Evolutionary conservation across 2,888 invertebrate species (phyloP).

Genomic region (Helicoverpa assulta): DNA sequence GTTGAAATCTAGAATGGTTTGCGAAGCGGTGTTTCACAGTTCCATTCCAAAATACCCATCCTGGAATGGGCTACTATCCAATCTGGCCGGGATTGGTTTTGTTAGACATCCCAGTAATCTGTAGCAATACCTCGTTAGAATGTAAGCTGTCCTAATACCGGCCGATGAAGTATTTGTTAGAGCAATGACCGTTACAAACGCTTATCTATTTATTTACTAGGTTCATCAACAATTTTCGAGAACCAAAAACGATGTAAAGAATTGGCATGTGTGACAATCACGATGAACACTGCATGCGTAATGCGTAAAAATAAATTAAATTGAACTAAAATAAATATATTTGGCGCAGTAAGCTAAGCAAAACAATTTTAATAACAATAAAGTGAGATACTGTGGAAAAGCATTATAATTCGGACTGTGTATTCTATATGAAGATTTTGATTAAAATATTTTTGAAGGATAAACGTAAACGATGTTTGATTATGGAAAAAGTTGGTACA

Average conservation of each 20-base stretch:
- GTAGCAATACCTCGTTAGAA: slow-evolving; percentile 16
- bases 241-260: no score
- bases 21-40: not conserved
- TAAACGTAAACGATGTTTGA: not conserved
- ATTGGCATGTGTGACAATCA: no score
- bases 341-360: no score
- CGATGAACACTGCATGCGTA: no score
- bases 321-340: no score
- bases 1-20: not conserved
- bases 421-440: slow-evolving; percentile 19
- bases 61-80: slow-evolving; percentile 14
- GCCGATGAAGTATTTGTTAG: slow-evolving; percentile 23
- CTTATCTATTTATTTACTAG: no score
- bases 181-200: slow-evolving; percentile 9
- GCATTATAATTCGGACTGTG: slow-evolving; percentile 40
- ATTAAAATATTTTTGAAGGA: slow-evolving; percentile 40
- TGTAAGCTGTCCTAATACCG: slow-evolving; percentile 26
- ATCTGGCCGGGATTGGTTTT: slow-evolving; percentile 28
- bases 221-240: no score
- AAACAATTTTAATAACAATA: no score
- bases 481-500: not conserved
- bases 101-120: slow-evolving; percentile 36
- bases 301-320: no score
- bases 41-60: slow-evolving; percentile 8
- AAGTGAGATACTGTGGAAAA: not conserved